phyloP scores from a whole-genome alignment of 1,140 invertebrate genomes.

The Ephestia elutella region DNA sequence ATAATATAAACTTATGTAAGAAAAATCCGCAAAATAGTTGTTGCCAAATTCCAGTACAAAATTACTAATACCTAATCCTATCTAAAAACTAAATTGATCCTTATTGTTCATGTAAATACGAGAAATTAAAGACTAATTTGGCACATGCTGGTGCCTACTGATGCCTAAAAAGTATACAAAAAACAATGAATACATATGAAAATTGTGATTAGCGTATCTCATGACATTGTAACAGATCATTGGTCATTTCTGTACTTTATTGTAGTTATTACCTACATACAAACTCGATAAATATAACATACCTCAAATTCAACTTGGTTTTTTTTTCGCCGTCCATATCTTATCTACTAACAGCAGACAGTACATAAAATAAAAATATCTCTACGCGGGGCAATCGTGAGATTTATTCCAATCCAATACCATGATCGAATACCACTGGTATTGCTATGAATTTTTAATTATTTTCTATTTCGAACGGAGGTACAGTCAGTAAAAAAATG shows the following conservation, averaged over 20 bases:
- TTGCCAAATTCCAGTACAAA: too few species aligned
- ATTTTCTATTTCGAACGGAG: too few species aligned
- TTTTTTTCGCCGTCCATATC: conserved; percentile 36
- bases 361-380: too few species aligned
- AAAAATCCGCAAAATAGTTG: too few species aligned
- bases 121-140: conserved; percentile 65
- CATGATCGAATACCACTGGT: too few species aligned
- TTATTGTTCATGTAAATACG: conserved; percentile 52
- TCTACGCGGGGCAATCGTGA: too few species aligned
- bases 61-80: too few species aligned
- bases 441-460: too few species aligned
- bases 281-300: conserved; percentile 73
- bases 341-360: too few species aligned
- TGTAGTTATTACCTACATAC: conserved; percentile 72
- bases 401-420: too few species aligned
- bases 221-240: conserved; percentile 64
- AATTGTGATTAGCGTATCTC: conserved; percentile 67
- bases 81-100: conserved; percentile 10
- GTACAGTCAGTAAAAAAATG: too few species aligned
- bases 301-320: conserved; percentile 57
- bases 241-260: conserved; percentile 69
- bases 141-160: conserved; percentile 56
- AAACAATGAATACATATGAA: conserved; percentile 62
- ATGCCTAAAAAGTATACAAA: conserved; percentile 68
- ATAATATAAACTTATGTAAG: too few species aligned